Percentiles rank a stretch among this genome's conserved stretches.
phyloP scores from a whole-genome alignment of 2,797 vertebrate species.

The Pseudopleuronectes americanus region DNA sequence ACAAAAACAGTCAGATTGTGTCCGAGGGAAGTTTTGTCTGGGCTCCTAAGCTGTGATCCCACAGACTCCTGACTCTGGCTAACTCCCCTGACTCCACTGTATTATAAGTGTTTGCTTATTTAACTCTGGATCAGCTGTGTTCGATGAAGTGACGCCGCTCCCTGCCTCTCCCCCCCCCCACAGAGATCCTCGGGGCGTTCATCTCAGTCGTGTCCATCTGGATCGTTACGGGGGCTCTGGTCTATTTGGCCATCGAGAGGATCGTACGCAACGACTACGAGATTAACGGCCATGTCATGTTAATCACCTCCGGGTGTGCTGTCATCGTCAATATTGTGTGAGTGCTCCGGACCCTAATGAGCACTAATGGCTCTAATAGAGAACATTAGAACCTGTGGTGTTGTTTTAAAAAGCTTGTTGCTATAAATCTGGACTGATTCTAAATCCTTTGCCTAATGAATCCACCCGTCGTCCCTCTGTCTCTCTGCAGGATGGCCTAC shows the following conservation, averaged over 20 bases:
- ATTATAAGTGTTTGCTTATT: too few species aligned
- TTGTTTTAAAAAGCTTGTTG: not conserved
- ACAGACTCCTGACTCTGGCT: too few species aligned
- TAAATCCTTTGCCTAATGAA: too few species aligned
- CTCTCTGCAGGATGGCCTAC: constrained; percentile 90
- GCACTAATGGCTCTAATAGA: not conserved
- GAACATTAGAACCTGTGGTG: not conserved
- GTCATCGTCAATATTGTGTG: constrained; percentile 94
- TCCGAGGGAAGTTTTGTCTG: too few species aligned
- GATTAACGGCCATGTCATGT: constrained; percentile 92
- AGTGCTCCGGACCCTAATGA: constrained; percentile 17
- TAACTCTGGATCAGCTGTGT: too few species aligned
- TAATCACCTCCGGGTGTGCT: constrained; percentile 90
- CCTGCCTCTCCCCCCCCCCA: not conserved
- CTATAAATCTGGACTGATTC: not conserved
- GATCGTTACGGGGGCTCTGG: constrained; percentile 91
- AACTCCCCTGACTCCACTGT: too few species aligned
- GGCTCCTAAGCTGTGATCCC: too few species aligned
- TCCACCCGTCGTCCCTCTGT: not conserved
- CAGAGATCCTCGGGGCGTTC: constrained; percentile 92
- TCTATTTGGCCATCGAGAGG: constrained; percentile 93
- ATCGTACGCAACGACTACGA: constrained; percentile 94
- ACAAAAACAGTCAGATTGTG: too few species aligned
- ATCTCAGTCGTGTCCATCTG: constrained; percentile 95
- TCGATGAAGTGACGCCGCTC: too few species aligned